Evolutionary conservation across 1,140 invertebrate genomes (phyloP).

Genomic region (Doryteuthis pealeii): DNA sequence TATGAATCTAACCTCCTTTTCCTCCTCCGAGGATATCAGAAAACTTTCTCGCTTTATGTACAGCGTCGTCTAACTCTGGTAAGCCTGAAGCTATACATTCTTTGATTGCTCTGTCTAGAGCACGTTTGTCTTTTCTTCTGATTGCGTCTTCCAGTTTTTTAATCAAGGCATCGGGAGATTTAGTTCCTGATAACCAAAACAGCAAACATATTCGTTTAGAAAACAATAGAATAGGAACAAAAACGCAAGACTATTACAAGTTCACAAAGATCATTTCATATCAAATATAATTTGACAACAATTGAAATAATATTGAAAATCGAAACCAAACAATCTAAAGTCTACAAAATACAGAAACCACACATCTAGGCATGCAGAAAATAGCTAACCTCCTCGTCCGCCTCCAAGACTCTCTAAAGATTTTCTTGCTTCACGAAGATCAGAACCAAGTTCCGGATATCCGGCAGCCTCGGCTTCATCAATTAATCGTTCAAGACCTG

Average conservation of each 20-base stretch:
- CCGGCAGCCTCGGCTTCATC: neutral
- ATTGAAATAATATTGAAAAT: no score
- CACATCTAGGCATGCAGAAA: neutral
- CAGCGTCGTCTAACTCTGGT: neutral
- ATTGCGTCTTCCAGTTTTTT: neutral
- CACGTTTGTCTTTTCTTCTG: neutral
- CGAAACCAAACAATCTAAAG: no score
- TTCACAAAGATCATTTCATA: no score
- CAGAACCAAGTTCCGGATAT: conserved; percentile 1
- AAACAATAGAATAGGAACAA: no score
- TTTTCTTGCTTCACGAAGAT: neutral
- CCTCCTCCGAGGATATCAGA: neutral
- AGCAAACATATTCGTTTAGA: no score
- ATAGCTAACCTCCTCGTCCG: neutral
- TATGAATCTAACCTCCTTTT: neutral
- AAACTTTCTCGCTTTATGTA: neutral
- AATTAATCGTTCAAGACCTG: neutral
- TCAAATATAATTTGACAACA: no score
- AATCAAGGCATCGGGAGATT: neutral
- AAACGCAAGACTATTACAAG: no score
- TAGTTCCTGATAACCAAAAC: neutral
- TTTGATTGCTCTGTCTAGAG: neutral
- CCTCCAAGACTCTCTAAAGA: neutral
- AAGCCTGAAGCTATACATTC: neutral
- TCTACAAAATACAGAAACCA: no score